Base-by-base conservation (phyloP, 2,888 invertebrate species). In the Parthenolecanium corni region DNA sequence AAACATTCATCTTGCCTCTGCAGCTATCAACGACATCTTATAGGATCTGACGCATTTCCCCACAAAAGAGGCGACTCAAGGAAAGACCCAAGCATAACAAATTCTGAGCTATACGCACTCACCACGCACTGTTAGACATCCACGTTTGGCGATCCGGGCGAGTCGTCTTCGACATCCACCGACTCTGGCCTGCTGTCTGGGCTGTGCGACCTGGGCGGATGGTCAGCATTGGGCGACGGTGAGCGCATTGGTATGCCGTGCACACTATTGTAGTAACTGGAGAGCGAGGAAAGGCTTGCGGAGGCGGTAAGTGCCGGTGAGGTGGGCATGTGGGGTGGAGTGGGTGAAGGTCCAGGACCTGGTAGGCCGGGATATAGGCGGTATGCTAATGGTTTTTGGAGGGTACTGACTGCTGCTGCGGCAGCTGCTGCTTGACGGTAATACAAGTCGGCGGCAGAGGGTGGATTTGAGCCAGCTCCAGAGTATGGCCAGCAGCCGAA, bases 371-470 rank as follows among this genome's bases (percentile, higher is more conserved):
- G 70, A 65, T 70, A 70, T 47, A 70, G 67, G 38, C 67, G 78
- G 76, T 89, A 89, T 67, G 91, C 89, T 72, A 92, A 78, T 2
- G 92, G 92, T 74, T 91, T 91, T 74, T 91, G 91, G 69, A 92
- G 77, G 64, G 85, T 85, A 58, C 68, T 69, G 57, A 71, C 71
- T 12, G 72, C 71, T 20, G 78, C 79, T 3, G 78, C 79, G 11
- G 88, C 87, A 1, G 78, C 79, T 6, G 89, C 88, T 0, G 83
- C 86, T 71, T 89, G 89, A 20, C 88, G 78, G 75, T 89, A 90
- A 73, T 89, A 89, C 51, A 89, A 76, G 71, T 89, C 89, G 12
- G 85, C 83, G 4, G 85, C 82, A 65, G 83, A 81, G 0, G 84
- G 81, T 65, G 82, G 78, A 72, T 72, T 78, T 66, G 84, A 78